Conservation (phyloP, 2,888 invertebrate genomes). For the Cataglyphis rosenhaueri region DNA sequence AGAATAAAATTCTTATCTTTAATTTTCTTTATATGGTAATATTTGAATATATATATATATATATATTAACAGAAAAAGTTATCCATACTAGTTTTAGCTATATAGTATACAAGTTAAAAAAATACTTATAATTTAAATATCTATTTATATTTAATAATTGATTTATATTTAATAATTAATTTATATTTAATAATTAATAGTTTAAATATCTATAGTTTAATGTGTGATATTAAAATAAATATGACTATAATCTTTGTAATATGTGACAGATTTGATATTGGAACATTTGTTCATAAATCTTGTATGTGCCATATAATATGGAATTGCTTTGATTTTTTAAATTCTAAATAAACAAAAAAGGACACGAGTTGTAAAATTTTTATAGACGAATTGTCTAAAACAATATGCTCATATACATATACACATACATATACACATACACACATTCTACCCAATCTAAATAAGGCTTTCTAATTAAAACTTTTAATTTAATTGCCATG, state of each 20-base stretch:
- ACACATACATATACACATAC: background rate
- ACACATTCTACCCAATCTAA: background rate
- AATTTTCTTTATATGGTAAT: too few species aligned
- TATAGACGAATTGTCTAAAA: background rate
- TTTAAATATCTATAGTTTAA: background rate
- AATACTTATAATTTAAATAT: too few species aligned
- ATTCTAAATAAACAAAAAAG: background rate
- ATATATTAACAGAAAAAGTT: too few species aligned
- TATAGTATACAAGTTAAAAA: too few species aligned
- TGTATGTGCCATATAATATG: background rate
- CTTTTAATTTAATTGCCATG: conserved; percentile 41
- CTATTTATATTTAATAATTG: too few species aligned
- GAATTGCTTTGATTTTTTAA: conserved; percentile 6
- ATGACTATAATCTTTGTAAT: background rate
- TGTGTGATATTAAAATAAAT: background rate
- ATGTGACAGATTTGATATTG: background rate
- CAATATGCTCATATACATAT: background rate
- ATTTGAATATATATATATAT: too few species aligned
- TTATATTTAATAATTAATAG: too few species aligned
- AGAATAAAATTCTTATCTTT: too few species aligned
- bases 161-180: too few species aligned
- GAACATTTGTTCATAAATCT: background rate
- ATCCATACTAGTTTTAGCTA: too few species aligned
- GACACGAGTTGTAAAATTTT: background rate
- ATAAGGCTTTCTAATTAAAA: conserved; percentile 37